These are phyloP conservation scores for Drosophila mojavensis DNA, from an alignment of 1,140 invertebrate genomes.

Conservation along the genomic window DNA sequence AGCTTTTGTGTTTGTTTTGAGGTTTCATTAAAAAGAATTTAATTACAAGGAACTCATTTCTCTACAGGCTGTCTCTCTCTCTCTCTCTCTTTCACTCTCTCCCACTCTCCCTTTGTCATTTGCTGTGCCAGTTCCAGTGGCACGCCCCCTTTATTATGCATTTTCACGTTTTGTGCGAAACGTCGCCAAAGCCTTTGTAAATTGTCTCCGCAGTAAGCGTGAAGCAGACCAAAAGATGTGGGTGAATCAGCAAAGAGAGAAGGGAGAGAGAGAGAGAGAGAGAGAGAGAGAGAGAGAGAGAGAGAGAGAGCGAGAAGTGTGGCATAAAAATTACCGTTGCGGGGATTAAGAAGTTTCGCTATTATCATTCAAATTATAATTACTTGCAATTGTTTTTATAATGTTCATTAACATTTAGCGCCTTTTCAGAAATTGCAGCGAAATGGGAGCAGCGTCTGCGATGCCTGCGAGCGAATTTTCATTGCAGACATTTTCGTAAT, in stretches of 20 bases:
- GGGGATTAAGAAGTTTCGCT: slow-evolving; percentile 81
- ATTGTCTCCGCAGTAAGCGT: slow-evolving; percentile 26
- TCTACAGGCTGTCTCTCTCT: neutral
- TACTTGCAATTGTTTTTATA: slow-evolving; percentile 81
- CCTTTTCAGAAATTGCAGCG: slow-evolving; percentile 64
- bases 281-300: neutral
- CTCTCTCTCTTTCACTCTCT: neutral
- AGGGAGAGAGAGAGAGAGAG: neutral
- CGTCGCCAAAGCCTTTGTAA: slow-evolving; percentile 35
- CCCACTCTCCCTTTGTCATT: slow-evolving; percentile 17
- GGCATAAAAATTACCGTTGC: slow-evolving; percentile 77
- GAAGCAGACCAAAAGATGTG: neutral
- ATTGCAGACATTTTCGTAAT: slow-evolving; percentile 76
- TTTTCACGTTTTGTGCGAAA: slow-evolving; percentile 56
- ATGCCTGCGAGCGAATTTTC: slow-evolving; percentile 38
- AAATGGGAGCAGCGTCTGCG: slow-evolving; percentile 24
- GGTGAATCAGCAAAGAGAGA: too few relatives aligned
- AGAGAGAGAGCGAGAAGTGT: neutral
- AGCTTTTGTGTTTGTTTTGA: slow-evolving; percentile 52
- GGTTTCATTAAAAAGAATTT: slow-evolving; percentile 73
- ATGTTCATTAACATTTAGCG: slow-evolving; percentile 82
- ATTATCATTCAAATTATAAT: slow-evolving; percentile 83
- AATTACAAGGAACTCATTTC: slow-evolving; percentile 56
- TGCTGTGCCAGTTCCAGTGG: slow-evolving; percentile 15
- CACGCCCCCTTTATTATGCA: slow-evolving; percentile 67